Evolutionary conservation across 35 echinoderm and acorn worm species (phyloP).

Genomic region (Chiridota heheva): DNA sequence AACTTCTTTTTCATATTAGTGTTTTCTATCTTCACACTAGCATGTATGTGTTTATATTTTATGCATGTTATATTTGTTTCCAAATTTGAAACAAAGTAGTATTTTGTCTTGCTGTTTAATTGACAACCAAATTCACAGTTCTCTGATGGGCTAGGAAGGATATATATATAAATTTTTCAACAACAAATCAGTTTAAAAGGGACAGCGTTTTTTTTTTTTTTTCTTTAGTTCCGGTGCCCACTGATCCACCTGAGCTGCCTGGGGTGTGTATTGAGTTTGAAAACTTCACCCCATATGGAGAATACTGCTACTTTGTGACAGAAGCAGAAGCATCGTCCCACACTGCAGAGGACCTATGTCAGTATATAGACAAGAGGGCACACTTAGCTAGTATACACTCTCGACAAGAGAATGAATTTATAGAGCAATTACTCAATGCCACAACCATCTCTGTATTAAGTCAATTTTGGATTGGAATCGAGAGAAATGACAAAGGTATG

Average conservation of each 20-base stretch:
- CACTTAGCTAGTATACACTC: conserved; percentile 47
- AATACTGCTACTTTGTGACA: conserved; percentile 11
- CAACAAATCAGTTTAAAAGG: neutral
- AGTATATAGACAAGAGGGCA: neutral
- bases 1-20: too few relatives aligned
- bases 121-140: too few relatives aligned
- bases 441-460: neutral
- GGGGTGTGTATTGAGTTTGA: conserved; percentile 12
- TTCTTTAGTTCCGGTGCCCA: conserved; percentile 16
- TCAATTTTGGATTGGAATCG: conserved; percentile 22
- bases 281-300: neutral
- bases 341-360: neutral
- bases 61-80: too few relatives aligned
- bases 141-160: too few relatives aligned
- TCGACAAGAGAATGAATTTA: conserved; percentile 39
- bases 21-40: too few relatives aligned
- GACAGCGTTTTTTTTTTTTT: neutral
- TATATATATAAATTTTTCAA: too few relatives aligned
- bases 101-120: too few relatives aligned
- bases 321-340: neutral
- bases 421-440: neutral
- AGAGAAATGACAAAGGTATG: conserved; percentile 26
- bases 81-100: too few relatives aligned
- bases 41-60: too few relatives aligned
- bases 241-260: neutral